Evolutionary conservation across 2,888 invertebrate species (phyloP), one percentile per base, ranked within the genome.

Genomic region (Pycnomerus fuliginosus): DNA sequence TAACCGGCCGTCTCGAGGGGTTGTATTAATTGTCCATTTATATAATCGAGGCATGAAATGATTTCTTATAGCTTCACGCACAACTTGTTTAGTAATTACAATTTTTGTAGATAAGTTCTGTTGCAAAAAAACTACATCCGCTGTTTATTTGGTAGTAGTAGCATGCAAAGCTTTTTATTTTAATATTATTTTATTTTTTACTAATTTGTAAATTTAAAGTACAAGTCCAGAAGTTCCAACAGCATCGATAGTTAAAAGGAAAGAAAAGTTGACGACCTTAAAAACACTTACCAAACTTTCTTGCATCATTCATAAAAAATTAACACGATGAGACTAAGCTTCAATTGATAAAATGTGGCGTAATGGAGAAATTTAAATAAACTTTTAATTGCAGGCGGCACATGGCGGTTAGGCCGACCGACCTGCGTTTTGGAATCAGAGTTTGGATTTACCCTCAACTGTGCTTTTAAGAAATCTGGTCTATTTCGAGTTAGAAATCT

Each of bases 391-490:
- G 67, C 77, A 79, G 79, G 77, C 70, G 76, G 75, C 69, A 74
- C 76, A 65, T 78, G 76, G 76, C 76, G 75, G 66, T 71, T 80
- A 70, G 83, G 82, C 65, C 79, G 82, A 70, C 82, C 85, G 70
- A 84, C 89, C 69, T 91, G 90, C 76, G 90, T 91, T 55, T 78
- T 90, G 73, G 87, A 89, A 71, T 90, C 90, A 64, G 90, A 90
- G 74, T 91, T 89, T 71, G 91, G 91, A 62, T 89, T 91, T 79
- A 84, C 83, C 71, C 80, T 92, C 72, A 90, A 90, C 80, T 92
- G 92, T 77, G 90, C 89, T 70, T 90, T 92, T 83, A 90, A 90
- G 79, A 91, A 92, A 75, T 87, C 90, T 58, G 87, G 90, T 61
- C 81, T 92, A 63, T 91, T 92, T 80, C 83, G 92, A 69, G 87